These are phyloP conservation scores for Chelonoidis abingdonii DNA, from an alignment of 2,113 vertebrate genomes.

Conservation along the genomic window DNA sequence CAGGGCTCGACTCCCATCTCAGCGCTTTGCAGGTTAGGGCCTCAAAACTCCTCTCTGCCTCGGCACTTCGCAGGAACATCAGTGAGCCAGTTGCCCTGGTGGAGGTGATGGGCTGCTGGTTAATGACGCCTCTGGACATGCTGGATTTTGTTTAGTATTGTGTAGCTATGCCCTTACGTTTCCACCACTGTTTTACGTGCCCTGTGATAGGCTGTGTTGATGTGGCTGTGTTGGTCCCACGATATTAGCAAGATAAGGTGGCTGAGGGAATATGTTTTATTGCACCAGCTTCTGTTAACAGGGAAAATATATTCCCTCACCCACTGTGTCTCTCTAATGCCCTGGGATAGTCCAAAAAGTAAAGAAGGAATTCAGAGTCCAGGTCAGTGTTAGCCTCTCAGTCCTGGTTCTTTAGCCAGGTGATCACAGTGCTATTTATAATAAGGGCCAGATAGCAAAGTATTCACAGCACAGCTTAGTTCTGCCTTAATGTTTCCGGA, in stretches of 20 bases:
- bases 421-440: neutral
- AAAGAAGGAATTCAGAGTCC: neutral
- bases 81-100: neutral
- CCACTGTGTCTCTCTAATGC: neutral
- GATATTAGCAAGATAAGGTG: neutral
- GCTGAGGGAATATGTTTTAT: neutral
- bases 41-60: neutral
- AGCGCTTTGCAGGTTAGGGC: neutral
- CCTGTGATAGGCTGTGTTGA: neutral
- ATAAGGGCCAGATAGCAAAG: neutral
- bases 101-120: neutral
- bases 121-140: fast-evolving
- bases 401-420: neutral
- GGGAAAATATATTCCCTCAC: neutral
- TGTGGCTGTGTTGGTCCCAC: neutral
- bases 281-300: neutral
- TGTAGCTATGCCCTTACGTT: neutral
- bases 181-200: neutral
- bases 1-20: neutral
- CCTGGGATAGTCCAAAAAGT: neutral
- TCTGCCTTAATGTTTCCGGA: neutral
- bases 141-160: neutral
- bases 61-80: neutral
- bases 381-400: neutral
- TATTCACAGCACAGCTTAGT: neutral